Evolutionary conservation across 2,113 vertebrate species (phyloP).

Genomic region (Pseudonaja textilis): DNA sequence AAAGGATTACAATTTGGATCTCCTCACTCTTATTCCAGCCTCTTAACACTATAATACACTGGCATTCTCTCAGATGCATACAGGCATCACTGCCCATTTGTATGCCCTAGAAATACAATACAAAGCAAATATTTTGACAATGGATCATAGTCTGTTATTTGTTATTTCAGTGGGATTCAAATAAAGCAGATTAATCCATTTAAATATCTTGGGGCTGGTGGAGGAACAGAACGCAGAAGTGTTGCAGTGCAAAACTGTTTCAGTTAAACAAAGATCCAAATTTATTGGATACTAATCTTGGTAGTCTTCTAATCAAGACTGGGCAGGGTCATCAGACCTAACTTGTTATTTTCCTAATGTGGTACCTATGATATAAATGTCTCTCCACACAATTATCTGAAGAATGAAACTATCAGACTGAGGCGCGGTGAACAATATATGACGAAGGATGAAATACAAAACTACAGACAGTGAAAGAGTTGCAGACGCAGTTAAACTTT

Average conservation of each 20-base stretch:
- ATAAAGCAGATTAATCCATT: neutral
- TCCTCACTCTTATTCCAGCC: neutral
- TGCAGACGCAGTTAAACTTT: neutral
- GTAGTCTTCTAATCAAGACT: neutral
- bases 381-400: neutral
- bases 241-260: neutral
- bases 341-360: neutral
- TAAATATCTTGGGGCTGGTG: neutral
- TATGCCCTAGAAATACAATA: neutral
- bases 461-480: neutral
- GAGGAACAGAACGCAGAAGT: no score
- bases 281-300: neutral
- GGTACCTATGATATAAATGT: neutral
- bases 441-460: neutral
- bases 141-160: neutral
- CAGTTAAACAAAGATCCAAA: neutral
- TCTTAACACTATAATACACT: neutral
- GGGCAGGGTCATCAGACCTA: neutral
- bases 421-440: neutral
- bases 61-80: neutral
- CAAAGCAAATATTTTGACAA: neutral
- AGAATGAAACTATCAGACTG: neutral
- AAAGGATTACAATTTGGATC: neutral
- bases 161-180: neutral
- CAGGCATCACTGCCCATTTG: neutral